These are phyloP conservation scores for Phymanthus crucifer DNA, from an alignment of 92 coral and sea anemone genomes.

Conservation along the genomic window DNA sequence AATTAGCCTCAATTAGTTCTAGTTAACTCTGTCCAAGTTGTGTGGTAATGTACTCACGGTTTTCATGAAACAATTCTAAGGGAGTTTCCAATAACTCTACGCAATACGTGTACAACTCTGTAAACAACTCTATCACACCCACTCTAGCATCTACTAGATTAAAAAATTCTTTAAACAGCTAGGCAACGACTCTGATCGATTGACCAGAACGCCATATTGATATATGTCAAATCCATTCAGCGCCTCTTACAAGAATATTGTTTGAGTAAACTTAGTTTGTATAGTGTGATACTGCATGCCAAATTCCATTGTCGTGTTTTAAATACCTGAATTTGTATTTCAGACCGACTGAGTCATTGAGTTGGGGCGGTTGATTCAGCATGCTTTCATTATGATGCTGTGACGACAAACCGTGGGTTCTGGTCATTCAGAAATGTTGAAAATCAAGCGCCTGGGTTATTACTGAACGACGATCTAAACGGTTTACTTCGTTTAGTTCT, in stretches of 20 bases:
- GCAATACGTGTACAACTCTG: not conserved
- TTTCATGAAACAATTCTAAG: not conserved
- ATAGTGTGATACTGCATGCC: not conserved
- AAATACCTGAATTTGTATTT: not conserved
- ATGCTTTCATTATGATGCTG: not conserved
- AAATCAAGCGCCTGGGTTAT: not conserved
- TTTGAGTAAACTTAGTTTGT: not conserved
- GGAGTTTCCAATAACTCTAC: conserved; percentile 13
- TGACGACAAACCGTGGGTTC: not conserved
- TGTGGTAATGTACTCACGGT: not conserved
- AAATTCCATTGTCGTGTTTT: not conserved
- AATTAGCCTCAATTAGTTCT: not conserved
- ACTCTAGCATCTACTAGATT: not conserved
- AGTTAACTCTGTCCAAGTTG: not conserved
- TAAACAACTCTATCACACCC: conserved; percentile 9
- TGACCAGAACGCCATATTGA: not conserved
- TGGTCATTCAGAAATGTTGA: not conserved
- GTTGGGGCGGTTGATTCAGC: not conserved
- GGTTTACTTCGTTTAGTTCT: not conserved
- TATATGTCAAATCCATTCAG: not conserved
- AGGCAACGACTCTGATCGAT: not conserved
- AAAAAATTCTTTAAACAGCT: not conserved
- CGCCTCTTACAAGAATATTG: not conserved
- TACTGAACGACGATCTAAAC: not conserved
- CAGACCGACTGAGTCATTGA: not conserved